Conservation (phyloP, 1,140 invertebrate genomes). For the Micrasema longulum region DNA sequence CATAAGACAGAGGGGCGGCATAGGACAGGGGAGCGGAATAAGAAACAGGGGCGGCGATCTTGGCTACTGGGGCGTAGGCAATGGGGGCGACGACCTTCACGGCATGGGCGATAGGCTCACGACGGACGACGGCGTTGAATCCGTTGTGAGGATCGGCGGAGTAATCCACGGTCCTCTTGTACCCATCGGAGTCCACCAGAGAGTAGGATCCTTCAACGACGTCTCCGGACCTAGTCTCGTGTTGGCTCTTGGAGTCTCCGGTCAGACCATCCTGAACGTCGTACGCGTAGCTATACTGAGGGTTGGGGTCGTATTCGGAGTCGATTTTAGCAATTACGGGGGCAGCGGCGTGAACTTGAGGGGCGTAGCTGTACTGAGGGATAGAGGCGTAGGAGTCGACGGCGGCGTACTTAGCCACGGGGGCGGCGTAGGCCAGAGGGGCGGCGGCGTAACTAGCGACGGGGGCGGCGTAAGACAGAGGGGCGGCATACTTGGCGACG, state of each 20-base stretch:
- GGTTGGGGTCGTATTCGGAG: no score
- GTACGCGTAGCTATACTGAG: no score
- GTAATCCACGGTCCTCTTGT: conserved; percentile 70
- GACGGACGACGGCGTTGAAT: conserved; percentile 54
- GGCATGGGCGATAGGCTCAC: conserved; percentile 46
- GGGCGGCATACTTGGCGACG: conserved; percentile 55
- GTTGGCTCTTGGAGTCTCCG: no score
- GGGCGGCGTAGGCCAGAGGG: conserved; percentile 64
- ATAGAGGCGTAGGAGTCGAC: conserved; percentile 55
- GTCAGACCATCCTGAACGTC: no score
- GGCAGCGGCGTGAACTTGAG: conserved; percentile 56
- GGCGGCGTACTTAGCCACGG: conserved; percentile 45
- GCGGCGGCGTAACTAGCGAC: conserved; percentile 53
- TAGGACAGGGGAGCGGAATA: no score
- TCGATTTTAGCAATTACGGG: no score
- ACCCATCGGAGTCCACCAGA: no score
- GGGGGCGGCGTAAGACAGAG: conserved; percentile 52
- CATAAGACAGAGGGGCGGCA: no score
- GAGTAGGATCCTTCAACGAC: conserved; percentile 71
- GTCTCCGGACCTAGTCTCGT: conserved; percentile 72
- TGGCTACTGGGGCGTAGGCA: no score
- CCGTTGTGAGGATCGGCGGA: conserved; percentile 72
- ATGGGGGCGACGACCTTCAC: conserved; percentile 28
- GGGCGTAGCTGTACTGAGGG: conserved; percentile 66
- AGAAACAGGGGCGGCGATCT: no score